A percentile compares a stretch with the other conserved stretches of the same genome.
Evolutionary conservation across 2,113 vertebrate genomes (phyloP).

Genomic region (Galeopterus variegatus): DNA sequence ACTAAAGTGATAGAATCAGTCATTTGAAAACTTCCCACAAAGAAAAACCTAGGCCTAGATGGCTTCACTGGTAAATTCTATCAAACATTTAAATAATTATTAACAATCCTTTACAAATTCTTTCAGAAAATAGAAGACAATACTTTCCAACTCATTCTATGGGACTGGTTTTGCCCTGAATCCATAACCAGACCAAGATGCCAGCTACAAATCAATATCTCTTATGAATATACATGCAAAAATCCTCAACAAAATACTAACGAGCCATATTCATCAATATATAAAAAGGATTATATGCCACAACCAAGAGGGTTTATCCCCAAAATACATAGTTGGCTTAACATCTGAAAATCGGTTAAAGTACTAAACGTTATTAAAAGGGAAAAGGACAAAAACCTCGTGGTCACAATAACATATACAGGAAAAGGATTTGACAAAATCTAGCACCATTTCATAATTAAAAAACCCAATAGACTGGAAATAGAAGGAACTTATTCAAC

Average conservation of each 20-base stretch:
- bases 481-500: not conserved
- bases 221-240: not conserved
- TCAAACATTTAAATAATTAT: not conserved
- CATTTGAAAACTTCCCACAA: slow-evolving; percentile 1
- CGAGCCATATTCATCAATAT: not conserved
- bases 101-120: not conserved
- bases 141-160: not conserved
- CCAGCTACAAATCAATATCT: not conserved
- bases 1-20: not conserved
- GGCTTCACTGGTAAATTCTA: not conserved
- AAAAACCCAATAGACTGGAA: not conserved
- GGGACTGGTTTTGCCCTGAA: not conserved
- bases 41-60: not conserved
- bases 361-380: not conserved
- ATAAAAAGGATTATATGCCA: not conserved
- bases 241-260: slow-evolving; percentile 12
- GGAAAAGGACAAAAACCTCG: not conserved
- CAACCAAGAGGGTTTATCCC: not conserved
- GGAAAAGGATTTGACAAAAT: not conserved
- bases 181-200: not conserved
- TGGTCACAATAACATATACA: not conserved
- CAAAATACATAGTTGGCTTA: not conserved
- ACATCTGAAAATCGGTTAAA: not conserved
- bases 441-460: not conserved
- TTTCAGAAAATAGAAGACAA: not conserved